Evolutionary conservation across 2,113 vertebrate species (phyloP), one percentile per base, ranked within the genome.

Genomic region (Etheostoma spectabile): DNA sequence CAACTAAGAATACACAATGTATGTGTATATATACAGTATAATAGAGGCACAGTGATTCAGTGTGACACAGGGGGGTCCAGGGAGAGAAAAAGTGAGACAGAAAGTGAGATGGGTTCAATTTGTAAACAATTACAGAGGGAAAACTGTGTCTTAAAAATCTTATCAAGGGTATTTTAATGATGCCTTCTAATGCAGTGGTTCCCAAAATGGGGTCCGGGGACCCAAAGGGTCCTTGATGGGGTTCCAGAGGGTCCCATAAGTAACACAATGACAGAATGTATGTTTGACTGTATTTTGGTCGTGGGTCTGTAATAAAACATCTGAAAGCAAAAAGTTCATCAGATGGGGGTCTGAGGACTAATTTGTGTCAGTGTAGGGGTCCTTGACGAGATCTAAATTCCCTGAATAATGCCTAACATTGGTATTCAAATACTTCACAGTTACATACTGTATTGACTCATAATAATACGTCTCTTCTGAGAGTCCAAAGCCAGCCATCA

Each of bases 401-500:
- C 22, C 55, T 73, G 84, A 86, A 85, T 69, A 88, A 91, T 71
- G 71, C 71, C 24, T 38, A 49, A 86, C 67, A 74, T 51, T 84
- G 76, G 64, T 74, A 88, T 88, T 91, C 80, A 82, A 59, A 85
- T 77, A 81, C 68, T 65, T 72, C 77, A 66, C 65, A 70, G 70
- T 73, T 69, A 64, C 52, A 30, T 38, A 60, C 13, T 77, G 52
- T 74, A 74, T 56, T 55, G 65, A 51, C 63, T 85, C 75, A 74
- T 89, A 81, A 84, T 79, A 84, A 83, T 52, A 49, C 22, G 27
- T 45, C 46, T 82, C 70, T 67, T 89, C 64, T 90, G 82, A 79
- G 77, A 85, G 85, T 91, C 89, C 89, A 87, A 90, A 83, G 84
- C 70, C 62, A 83, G 56, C 79, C 65, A 77, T 74, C 16, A 22